Evolutionary conservation across 2,797 vertebrate species (phyloP), one percentile per base, ranked within the genome.

Genomic region (Valencia hispanica): DNA sequence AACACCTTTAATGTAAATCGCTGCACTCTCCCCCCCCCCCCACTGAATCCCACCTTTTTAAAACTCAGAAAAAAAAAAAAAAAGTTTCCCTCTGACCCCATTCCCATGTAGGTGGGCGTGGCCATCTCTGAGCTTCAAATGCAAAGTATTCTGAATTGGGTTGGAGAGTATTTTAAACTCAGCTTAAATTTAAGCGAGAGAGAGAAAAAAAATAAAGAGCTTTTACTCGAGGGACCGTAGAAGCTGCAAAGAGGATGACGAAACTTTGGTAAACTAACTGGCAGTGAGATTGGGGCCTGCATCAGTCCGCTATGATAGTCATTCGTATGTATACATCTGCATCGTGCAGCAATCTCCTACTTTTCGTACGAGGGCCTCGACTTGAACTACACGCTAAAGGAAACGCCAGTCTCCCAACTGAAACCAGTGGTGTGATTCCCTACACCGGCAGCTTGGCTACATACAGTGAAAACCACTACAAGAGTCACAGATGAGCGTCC

Each of bases 1-100:
- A 87, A 90, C 85, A 88, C 84, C 92, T 89, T 86, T 91, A 90
- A 92, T 91, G 91, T 92, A 89, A 91, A 93, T 92, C 80, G 94
- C 83, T 86, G 87, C 81, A 82, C 80, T 79, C 91, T 84, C 82
- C 11, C 25, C n/a, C 14, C 22, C 25, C n/a, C 22, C 5, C 7
- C 1, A 89, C 75, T 87, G 87, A 94, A 93, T 85, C 85, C 88
- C 89, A 92, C 84, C 92, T 90, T 88, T 71, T 87, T 20, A 68
- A 43, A 86, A 91, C 78, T 85, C 80, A 87, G 75, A 85, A 89
- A 87, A 92, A 89, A 50, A 17, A 68, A 17, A 47, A 36, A 1
- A 43, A 72, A 41, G 53, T 57, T 32, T 77, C 78, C 74, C 80
- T 86, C 83, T 78, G 73, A 81, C 76, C 80, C 86, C 80, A 73